phyloP scores from a whole-genome alignment of 2,113 vertebrate species.

The Montifringilla adamsi region DNA sequence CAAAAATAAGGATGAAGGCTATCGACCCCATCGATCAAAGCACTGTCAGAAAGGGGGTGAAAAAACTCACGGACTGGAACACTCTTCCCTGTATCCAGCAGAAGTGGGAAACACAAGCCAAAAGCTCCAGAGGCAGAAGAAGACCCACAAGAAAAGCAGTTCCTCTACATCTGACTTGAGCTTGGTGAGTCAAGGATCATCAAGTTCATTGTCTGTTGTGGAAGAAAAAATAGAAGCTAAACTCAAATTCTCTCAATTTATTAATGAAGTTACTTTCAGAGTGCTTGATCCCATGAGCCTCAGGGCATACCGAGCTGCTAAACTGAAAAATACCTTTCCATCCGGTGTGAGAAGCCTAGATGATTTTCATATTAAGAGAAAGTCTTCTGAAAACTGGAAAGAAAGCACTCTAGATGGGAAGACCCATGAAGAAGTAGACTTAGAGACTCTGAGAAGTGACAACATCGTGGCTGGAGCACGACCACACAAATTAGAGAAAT shows the following conservation, averaged over 20 bases:
- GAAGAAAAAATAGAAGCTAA: constrained; percentile 76
- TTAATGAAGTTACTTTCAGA: constrained; percentile 86
- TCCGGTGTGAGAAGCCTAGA: constrained; percentile 45
- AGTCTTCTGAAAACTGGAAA: constrained; percentile 55
- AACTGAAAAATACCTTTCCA: constrained; percentile 48
- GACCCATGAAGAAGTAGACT: constrained; percentile 74
- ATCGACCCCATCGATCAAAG: constrained; percentile 36
- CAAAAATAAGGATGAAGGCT: constrained; percentile 57
- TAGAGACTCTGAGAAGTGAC: constrained; percentile 75
- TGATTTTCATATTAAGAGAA: constrained; percentile 23
- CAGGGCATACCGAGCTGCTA: constrained; percentile 65
- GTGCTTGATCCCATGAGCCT: constrained; percentile 79
- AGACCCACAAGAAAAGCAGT: constrained; percentile 3
- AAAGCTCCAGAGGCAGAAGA: constrained; percentile 29
- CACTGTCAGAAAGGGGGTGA: constrained; percentile 53
- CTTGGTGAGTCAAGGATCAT: constrained; percentile 51
- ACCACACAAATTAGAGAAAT: constrained; percentile 45
- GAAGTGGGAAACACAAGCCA: not conserved
- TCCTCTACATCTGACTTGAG: constrained; percentile 54
- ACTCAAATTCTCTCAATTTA: constrained; percentile 88
- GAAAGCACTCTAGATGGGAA: constrained; percentile 63
- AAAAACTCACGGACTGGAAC: not conserved
- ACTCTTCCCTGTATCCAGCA: not conserved
- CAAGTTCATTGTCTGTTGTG: constrained; percentile 53
- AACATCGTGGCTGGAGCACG: constrained; percentile 9